Conservation (phyloP, 2,797 vertebrate genomes). For the Strix occidentalis region DNA sequence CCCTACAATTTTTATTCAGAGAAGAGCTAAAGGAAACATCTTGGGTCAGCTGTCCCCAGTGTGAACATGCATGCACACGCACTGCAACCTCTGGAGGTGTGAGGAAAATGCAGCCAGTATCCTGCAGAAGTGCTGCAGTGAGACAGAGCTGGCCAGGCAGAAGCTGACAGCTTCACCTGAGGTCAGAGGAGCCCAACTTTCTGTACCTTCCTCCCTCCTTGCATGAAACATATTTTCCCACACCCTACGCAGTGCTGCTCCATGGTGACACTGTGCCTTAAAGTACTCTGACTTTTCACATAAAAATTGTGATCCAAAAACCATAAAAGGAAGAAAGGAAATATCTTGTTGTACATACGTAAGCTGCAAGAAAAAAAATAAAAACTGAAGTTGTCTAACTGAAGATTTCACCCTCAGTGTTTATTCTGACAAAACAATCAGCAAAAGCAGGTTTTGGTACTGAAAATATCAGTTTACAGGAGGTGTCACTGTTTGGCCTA, state of each 20-base stretch:
- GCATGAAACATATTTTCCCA: neutral
- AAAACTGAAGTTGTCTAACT: neutral
- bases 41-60: neutral
- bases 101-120: neutral
- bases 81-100: neutral
- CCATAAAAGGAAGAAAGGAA: neutral
- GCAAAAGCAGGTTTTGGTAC: neutral
- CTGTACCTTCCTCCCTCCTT: rapidly evolving
- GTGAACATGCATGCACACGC: neutral
- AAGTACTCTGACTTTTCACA: neutral
- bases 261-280: neutral
- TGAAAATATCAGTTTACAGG: neutral
- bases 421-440: neutral
- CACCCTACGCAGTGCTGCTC: neutral
- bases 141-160: neutral
- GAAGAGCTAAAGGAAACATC: neutral
- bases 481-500: neutral
- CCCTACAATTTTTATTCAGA: neutral
- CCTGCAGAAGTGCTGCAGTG: neutral
- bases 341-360: neutral
- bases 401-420: rapidly evolving
- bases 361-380: neutral
- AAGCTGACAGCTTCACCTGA: neutral
- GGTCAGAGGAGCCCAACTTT: neutral
- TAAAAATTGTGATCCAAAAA: neutral